A percentile compares a stretch with the other conserved stretches of the same genome.
phyloP scores from a whole-genome alignment of 92 coral and sea anemone genomes.

The Epizoanthus illoricatus region DNA sequence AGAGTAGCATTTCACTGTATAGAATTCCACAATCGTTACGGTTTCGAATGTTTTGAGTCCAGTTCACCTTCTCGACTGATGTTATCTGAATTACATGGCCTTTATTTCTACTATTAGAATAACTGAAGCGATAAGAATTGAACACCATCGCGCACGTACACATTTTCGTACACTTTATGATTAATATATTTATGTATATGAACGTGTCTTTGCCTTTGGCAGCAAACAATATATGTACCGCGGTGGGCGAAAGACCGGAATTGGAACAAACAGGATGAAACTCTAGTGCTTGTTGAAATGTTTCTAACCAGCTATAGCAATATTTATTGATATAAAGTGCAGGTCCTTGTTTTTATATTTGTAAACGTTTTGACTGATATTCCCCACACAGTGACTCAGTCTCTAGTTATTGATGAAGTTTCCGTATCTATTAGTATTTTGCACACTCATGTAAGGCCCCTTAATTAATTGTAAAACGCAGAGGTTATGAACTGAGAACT shows the following conservation, averaged over 20 bases:
- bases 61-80: too few relatives aligned
- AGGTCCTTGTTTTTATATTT: not conserved
- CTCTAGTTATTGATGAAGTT: too few relatives aligned
- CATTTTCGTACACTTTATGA: too few relatives aligned
- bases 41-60: too few relatives aligned
- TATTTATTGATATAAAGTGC: not conserved
- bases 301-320: not conserved
- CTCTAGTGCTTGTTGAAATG: not conserved
- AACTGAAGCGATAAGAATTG: conserved; percentile 1
- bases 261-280: conserved; percentile 14
- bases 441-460: too few relatives aligned
- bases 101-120: not conserved
- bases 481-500: too few relatives aligned
- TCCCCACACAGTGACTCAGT: too few relatives aligned
- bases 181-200: not conserved
- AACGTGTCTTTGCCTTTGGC: not conserved
- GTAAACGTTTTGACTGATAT: not conserved
- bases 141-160: not conserved
- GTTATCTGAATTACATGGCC: too few relatives aligned
- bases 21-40: too few relatives aligned
- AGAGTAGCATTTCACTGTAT: too few relatives aligned
- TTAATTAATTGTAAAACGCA: too few relatives aligned
- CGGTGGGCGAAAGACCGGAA: not conserved
- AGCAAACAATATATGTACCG: not conserved
- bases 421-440: too few relatives aligned